phyloP scores from a whole-genome alignment of 2,888 invertebrate species.

The Spatulosminthurus flaviceps region DNA sequence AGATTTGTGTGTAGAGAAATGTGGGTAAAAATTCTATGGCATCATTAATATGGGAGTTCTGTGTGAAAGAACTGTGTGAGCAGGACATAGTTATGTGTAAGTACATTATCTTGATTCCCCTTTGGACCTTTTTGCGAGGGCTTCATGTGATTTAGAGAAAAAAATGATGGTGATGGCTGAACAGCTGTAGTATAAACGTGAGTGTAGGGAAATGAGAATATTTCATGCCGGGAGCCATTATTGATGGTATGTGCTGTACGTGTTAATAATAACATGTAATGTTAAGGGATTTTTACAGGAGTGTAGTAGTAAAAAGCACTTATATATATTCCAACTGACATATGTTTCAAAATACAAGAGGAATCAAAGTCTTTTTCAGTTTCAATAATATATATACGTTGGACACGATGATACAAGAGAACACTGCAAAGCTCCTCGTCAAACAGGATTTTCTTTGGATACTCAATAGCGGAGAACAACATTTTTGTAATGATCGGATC shows the following conservation, averaged over 20 bases:
- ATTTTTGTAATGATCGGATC: slow-evolving; percentile 8
- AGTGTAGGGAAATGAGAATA: not conserved
- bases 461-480: not conserved
- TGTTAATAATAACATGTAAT: not conserved
- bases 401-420: not conserved
- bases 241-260: slow-evolving; percentile 6
- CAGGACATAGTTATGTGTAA: not conserved
- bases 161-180: slow-evolving; percentile 2
- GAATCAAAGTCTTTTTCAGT: too few relatives aligned
- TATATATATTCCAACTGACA: too few relatives aligned
- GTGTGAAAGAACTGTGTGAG: too few relatives aligned
- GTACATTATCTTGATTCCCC: slow-evolving; percentile 7
- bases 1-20: too few relatives aligned
- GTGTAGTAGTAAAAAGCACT: too few relatives aligned
- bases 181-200: slow-evolving; percentile 1
- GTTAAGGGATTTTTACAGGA: too few relatives aligned
- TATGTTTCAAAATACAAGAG: too few relatives aligned
- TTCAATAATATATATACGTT: not conserved
- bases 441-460: slow-evolving; percentile 3
- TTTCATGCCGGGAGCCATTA: slow-evolving; percentile 10
- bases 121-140: not conserved
- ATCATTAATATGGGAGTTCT: too few relatives aligned
- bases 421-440: not conserved
- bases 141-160: not conserved
- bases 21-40: too few relatives aligned